Evolutionary conservation across 2,888 invertebrate species (phyloP), one percentile per base, ranked within the genome.

Genomic region (Eristalinus aeneus): DNA sequence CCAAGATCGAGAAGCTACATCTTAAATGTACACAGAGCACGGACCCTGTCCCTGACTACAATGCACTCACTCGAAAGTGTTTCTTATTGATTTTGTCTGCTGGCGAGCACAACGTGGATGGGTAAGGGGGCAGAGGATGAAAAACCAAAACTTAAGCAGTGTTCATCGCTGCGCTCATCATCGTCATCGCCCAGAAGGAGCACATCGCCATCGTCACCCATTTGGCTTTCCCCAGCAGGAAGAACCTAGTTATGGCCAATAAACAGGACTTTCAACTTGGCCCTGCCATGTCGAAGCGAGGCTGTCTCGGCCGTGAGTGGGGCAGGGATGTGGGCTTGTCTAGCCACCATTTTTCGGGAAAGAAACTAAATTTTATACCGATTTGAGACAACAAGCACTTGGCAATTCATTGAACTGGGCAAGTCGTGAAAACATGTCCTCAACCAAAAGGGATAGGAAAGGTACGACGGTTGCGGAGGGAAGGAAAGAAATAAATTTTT

Each of bases 211-310:
- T 46, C 16, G 39, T 16, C 34, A 6, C 34, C 34, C 46, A 8
- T 16, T 16, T 6, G 16, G 46, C 12, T 12, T 4, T 39, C 39
- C 12, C 12, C 8, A 16, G 16, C 5, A 16, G 46, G 46, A 46
- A 16, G 16, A 46, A 46, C 16, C 16, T 46, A 16, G 46, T 80
- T 72, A 76, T 77, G 82, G 77, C 82, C 73, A 86, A 82, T 64
- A 58, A 69, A 73, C 73, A 86, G 85, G 82, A 86, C 85, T 56
- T 85, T 85, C 85, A 85, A 85, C 85, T 77, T 81, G 85, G 85
- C 77, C 81, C 67, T 76, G 63, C 64, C 73, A 73, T 69, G 69
- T 63, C 67, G 71, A 36, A 39, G 31, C 46, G 67, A 1, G 46
- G 6, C 27, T 64, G 63, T 34, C n/a, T 12, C 32, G 10, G 36